Conservation (phyloP, 53 echinoderm and acorn worm species). For the Pentamera pediparva region DNA sequence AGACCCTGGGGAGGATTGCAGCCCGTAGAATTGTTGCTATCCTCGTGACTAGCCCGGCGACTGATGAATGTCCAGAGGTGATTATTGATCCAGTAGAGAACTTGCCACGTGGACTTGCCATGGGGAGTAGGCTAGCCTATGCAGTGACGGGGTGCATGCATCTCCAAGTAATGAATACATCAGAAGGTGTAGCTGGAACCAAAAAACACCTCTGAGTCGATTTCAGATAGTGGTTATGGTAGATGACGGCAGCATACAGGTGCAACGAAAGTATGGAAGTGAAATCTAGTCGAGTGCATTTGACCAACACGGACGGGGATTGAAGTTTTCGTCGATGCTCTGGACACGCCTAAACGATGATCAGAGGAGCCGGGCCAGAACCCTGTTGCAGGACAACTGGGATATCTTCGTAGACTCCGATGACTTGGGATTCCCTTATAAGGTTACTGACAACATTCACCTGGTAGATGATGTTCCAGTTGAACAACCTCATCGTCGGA, state of each 20-base stretch:
- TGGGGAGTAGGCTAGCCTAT: neutral
- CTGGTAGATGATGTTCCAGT: neutral
- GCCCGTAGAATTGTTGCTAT: neutral
- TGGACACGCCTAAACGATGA: neutral
- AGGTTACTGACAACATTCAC: neutral
- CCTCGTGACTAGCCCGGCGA: neutral
- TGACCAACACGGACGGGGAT: too few species aligned
- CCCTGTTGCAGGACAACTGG: neutral
- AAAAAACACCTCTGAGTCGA: too few species aligned
- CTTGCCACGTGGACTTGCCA: neutral
- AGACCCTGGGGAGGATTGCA: neutral
- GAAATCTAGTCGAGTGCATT: too few species aligned
- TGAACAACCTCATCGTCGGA: neutral
- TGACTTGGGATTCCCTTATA: neutral
- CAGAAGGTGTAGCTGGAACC: too few species aligned
- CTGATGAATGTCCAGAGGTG: neutral
- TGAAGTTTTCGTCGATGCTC: too few species aligned
- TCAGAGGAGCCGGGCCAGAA: neutral
- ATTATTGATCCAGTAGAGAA: neutral
- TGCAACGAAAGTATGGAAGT: too few species aligned
- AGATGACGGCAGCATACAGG: too few species aligned
- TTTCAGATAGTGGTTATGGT: too few species aligned
- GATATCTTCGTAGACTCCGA: neutral
- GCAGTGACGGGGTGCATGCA: neutral
- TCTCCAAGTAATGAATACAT: slow-evolving; percentile 22